phyloP scores from a whole-genome alignment of 2,888 invertebrate species.

The Drosophila vallismaia region DNA sequence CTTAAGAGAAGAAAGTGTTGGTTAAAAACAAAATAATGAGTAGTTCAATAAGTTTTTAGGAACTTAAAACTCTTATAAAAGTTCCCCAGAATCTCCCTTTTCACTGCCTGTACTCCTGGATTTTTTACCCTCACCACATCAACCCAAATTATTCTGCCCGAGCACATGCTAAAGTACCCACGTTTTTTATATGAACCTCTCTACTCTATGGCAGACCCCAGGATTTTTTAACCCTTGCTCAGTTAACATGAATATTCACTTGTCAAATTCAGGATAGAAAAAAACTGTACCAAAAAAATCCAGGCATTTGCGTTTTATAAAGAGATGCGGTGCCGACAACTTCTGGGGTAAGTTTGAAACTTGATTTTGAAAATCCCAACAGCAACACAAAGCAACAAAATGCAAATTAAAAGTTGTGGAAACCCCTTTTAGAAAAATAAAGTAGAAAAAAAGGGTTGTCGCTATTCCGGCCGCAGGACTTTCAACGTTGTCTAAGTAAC shows the following conservation, averaged over 20 bases:
- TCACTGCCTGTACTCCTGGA: conserved; percentile 32
- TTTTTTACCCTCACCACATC: conserved; percentile 52
- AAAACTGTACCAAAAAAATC: conserved; percentile 59
- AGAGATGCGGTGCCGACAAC: conserved; percentile 32
- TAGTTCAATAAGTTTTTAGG: neutral
- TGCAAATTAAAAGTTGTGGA: conserved; percentile 82
- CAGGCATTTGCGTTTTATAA: conserved; percentile 61
- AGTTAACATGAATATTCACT: conserved; percentile 83
- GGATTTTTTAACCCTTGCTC: conserved; percentile 79
- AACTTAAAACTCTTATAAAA: neutral
- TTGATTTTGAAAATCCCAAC: conserved; percentile 75
- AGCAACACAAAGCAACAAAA: conserved; percentile 63
- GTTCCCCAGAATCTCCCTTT: conserved; percentile 58
- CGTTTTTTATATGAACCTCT: conserved; percentile 75
- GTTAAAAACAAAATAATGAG: neutral
- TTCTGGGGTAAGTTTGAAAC: conserved; percentile 73
- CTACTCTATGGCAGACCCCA: conserved; percentile 31
- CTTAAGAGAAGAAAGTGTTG: neutral
- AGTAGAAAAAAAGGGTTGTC: conserved; percentile 78
- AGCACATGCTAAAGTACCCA: conserved; percentile 83
- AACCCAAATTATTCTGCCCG: conserved; percentile 77
- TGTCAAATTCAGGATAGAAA: conserved; percentile 79
- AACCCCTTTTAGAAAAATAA: conserved; percentile 69
- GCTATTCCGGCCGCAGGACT: conserved; percentile 66
- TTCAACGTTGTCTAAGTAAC: conserved; percentile 68